A percentile compares a stretch with the other conserved stretches of the same genome.
These are phyloP conservation scores for Cataglyphis cursor DNA, from an alignment of 2,888 invertebrate genomes.

Conservation along the genomic window DNA sequence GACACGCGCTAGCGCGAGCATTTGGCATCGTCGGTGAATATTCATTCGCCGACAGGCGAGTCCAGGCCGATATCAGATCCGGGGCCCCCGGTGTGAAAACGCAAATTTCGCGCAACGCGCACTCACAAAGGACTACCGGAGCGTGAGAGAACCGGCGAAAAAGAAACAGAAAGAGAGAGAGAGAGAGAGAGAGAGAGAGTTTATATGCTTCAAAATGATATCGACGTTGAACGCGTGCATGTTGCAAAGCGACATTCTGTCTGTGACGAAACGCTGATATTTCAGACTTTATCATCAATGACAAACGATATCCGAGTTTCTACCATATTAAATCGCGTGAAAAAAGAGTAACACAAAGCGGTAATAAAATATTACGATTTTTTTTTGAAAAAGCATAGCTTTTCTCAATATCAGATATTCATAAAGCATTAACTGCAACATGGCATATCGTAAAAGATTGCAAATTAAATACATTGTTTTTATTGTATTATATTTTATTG, in stretches of 20 bases:
- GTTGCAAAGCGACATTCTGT: conserved; percentile 15
- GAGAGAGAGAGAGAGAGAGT: not conserved
- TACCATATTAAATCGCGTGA: not conserved
- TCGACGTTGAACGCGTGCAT: conserved; percentile 4
- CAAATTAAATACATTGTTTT: not conserved
- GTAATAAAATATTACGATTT: not conserved
- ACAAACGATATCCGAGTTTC: not conserved
- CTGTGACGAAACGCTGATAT: conserved; percentile 4
- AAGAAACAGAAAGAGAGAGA: not conserved
- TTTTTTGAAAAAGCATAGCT: not conserved
- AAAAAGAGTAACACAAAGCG: not conserved
- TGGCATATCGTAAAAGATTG: not conserved
- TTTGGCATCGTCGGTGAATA: conserved; percentile 70
- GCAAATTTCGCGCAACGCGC: conserved; percentile 57
- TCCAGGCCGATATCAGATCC: conserved; percentile 69
- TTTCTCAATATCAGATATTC: not conserved
- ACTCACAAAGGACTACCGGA: conserved; percentile 44
- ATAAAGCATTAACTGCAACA: not conserved
- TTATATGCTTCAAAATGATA: conserved; percentile 32
- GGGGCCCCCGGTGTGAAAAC: conserved; percentile 59
- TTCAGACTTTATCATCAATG: conserved; percentile 19
- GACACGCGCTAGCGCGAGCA: conserved; percentile 68
- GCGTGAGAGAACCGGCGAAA: conserved; percentile 25
- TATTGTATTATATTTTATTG: not conserved
- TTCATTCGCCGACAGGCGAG: conserved; percentile 70